Evolutionary conservation across 2,113 vertebrate genomes (phyloP).

Genomic region (Panthera tigris): DNA sequence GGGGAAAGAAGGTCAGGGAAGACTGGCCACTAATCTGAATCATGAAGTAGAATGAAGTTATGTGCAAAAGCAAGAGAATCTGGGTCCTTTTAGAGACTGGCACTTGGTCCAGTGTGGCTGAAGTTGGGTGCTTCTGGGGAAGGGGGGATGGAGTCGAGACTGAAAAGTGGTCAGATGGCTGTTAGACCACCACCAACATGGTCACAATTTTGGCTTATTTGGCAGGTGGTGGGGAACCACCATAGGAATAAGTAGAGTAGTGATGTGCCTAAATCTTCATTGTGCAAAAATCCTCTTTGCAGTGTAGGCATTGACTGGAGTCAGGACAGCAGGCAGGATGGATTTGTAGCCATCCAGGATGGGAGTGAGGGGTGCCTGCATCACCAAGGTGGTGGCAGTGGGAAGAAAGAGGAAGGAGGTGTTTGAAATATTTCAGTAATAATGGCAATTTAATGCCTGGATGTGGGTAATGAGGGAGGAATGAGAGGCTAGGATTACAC

Average conservation of each 20-base stretch:
- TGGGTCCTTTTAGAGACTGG: background rate
- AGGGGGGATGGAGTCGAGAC: background rate
- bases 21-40: background rate
- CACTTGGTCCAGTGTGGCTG: background rate
- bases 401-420: background rate
- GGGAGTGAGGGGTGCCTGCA: fast-evolving
- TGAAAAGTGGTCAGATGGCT: background rate
- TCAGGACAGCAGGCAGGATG: background rate
- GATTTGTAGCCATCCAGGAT: background rate
- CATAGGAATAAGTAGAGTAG: background rate
- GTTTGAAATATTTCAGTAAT: background rate
- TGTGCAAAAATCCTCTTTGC: background rate
- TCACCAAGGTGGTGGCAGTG: background rate
- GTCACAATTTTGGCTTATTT: background rate
- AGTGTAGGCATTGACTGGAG: background rate
- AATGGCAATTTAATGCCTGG: background rate
- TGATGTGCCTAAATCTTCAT: background rate
- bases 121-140: background rate
- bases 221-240: background rate
- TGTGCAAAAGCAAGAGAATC: background rate
- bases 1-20: background rate
- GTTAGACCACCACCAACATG: no score
- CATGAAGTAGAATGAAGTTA: background rate
- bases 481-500: background rate
- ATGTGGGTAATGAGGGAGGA: background rate